These are phyloP conservation scores for Athene cunicularia DNA, from an alignment of 2,113 vertebrate genomes.

Conservation along the genomic window DNA sequence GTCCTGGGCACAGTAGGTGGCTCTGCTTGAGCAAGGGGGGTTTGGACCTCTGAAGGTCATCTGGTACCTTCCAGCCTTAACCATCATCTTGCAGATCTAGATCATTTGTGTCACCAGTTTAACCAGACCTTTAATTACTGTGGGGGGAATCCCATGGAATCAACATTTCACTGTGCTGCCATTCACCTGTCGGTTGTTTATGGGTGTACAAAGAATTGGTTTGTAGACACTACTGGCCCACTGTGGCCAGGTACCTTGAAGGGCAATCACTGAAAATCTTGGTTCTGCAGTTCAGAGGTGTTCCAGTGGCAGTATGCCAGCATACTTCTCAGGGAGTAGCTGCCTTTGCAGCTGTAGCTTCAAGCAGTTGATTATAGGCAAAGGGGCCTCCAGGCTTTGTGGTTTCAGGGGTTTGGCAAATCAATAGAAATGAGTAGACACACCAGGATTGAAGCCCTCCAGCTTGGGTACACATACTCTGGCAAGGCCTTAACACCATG, in stretches of 20 bases:
- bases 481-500: accelerated
- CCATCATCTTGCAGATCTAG: neutral
- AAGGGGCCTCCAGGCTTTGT: neutral
- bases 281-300: neutral
- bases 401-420: neutral
- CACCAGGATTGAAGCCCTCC: neutral
- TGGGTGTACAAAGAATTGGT: accelerated
- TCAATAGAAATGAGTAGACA: neutral
- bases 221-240: neutral
- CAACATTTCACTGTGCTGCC: neutral
- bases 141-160: neutral
- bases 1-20: neutral
- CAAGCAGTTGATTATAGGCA: neutral
- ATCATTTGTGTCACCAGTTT: neutral
- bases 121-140: neutral
- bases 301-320: neutral
- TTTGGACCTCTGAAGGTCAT: neutral
- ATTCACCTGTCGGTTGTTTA: neutral
- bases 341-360: neutral
- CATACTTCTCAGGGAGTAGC: neutral
- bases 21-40: neutral
- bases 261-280: neutral
- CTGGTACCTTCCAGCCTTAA: neutral
- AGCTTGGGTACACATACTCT: accelerated
- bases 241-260: neutral